Base-by-base conservation (phyloP, 2,797 vertebrate species). In the Acanthornis magna region DNA sequence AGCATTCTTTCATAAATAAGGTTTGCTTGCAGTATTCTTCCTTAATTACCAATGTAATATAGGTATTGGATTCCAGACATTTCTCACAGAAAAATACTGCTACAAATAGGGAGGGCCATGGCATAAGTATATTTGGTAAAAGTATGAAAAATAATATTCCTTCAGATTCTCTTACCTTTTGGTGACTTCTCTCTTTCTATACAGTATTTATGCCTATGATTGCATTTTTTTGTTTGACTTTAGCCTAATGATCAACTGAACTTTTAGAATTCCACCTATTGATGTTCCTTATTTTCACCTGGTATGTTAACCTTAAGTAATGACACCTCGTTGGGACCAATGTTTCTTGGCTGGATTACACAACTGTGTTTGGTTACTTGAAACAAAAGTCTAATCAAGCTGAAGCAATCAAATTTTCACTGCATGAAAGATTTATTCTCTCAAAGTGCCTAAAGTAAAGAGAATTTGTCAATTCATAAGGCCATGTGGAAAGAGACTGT, bases 321-420 rank as follows among this genome's bases (percentile, higher is more conserved):
- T 60, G 40, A 43, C 29, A 16, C 73, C 43, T 72, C 6, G 4
- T 42, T 60, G 65, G 29, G 57, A 36, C 61, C 0, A 4, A 4
- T 43, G 5, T 62, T 60, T 72, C n/a, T 81, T 26, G 25, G 14
- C 40, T 58, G 65, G 23, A 62, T 97, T 91, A 84, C 13, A 36
- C n/a, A 89, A 40, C 82, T 71, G 36, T 34, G 30, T 68, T 72
- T 45, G 18, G 50, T 85, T 96, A 73, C 62, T 87, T 82, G 72
- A 89, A 95, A 23, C 26, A 78, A 83, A 95, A 50, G 58, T 87
- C 75, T 87, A 84, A 96, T 92, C 76, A 91, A 77, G 77, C 27
- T 67, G 34, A 42, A 55, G 12, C 66, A 66, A 34, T 61, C 66
- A 58, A 67, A 65, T 96, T 78, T 36, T 92, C 50, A 36, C 57